These are phyloP conservation scores for Euplagia quadripunctaria DNA, from an alignment of 2,888 invertebrate species.

Conservation along the genomic window DNA sequence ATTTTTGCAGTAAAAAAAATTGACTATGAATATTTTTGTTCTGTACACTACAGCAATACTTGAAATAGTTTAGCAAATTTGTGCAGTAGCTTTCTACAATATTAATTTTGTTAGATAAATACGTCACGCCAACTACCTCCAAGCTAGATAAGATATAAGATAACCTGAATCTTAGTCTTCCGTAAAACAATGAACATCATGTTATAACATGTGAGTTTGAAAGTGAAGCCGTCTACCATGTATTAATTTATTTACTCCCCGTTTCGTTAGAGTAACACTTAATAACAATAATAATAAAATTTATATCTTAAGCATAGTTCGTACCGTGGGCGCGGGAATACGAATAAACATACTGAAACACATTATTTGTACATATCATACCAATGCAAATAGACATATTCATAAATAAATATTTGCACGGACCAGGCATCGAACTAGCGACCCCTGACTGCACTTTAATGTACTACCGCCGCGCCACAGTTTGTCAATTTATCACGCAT, in stretches of 20 bases:
- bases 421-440: too few relatives aligned
- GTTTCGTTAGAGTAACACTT: too few relatives aligned
- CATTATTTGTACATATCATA: too few relatives aligned
- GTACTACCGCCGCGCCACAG: too few relatives aligned
- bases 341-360: too few relatives aligned
- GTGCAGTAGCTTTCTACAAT: not conserved
- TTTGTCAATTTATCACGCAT: too few relatives aligned
- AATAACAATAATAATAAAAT: too few relatives aligned
- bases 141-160: conserved; percentile 6
- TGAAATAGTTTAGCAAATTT: not conserved
- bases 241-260: not conserved
- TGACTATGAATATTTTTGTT: not conserved
- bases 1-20: not conserved
- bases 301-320: too few relatives aligned
- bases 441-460: too few relatives aligned
- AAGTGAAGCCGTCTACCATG: not conserved
- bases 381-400: too few relatives aligned
- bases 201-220: conserved; percentile 4
- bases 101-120: conserved; percentile 1
- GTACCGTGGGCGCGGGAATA: too few relatives aligned
- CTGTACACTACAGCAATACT: not conserved
- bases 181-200: conserved; percentile 5
- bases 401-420: too few relatives aligned
- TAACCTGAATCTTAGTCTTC: conserved; percentile 12
- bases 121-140: conserved; percentile 8